phyloP scores from a whole-genome alignment of 1,140 invertebrate genomes.

The Manduca sexta region DNA sequence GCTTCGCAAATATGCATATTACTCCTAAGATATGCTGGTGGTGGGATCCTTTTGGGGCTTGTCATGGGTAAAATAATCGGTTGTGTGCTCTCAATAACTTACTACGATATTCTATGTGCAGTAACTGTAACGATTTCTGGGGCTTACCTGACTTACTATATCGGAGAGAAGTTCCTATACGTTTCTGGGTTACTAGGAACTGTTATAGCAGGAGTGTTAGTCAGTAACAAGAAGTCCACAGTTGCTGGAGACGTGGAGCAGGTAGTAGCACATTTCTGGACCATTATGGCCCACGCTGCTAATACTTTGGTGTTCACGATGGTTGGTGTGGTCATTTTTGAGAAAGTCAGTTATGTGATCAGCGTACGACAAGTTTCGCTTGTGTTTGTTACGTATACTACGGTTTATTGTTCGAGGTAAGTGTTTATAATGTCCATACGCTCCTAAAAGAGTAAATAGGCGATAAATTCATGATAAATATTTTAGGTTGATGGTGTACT shows the following conservation, averaged over 20 bases:
- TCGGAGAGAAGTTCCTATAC: constrained; percentile 60
- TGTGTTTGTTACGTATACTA: constrained; percentile 57
- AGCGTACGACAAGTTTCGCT: constrained; percentile 45
- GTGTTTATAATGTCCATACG: neutral
- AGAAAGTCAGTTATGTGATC: constrained; percentile 44
- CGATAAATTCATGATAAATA: neutral
- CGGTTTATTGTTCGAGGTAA: constrained; percentile 49
- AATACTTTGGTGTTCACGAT: constrained; percentile 57
- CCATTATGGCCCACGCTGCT: constrained; percentile 38
- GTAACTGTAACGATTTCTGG: constrained; percentile 47
- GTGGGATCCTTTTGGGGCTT: constrained; percentile 45
- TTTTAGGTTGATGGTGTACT: constrained; percentile 41
- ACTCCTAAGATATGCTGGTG: constrained; percentile 46
- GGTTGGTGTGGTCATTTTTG: constrained; percentile 58
- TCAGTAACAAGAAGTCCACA: constrained; percentile 48
- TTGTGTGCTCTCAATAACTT: constrained; percentile 43
- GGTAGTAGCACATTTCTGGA: constrained; percentile 46
- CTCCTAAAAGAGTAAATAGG: too few relatives aligned
- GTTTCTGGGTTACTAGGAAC: constrained; percentile 55
- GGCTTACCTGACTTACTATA: constrained; percentile 55
- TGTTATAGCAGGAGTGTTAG: constrained; percentile 46
- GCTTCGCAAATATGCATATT: constrained; percentile 47
- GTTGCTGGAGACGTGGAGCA: constrained; percentile 53
- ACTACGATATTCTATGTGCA: constrained; percentile 50
- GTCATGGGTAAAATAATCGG: constrained; percentile 44